phyloP scores from a whole-genome alignment of 2,797 vertebrate genomes.

The Triplophysa bombifrons region DNA sequence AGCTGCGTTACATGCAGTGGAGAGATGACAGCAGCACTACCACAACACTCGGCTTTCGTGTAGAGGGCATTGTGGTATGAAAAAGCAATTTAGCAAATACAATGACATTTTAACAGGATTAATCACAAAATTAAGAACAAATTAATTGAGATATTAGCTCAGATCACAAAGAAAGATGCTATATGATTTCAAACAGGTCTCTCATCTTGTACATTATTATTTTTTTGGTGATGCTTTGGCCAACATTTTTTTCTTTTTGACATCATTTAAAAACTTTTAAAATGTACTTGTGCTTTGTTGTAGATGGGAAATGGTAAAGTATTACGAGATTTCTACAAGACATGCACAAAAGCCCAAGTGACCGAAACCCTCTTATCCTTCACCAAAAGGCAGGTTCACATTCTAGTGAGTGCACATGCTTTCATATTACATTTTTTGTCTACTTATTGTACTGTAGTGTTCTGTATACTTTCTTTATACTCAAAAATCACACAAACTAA shows the following conservation, averaged over 20 bases:
- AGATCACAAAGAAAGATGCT: not conserved
- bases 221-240: not conserved
- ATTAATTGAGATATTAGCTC: not conserved
- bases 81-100: no score
- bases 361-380: slow-evolving; percentile 80
- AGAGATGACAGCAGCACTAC: slow-evolving; percentile 83
- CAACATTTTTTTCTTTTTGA: not conserved
- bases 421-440: not conserved
- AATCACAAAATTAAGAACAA: not conserved
- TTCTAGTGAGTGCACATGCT: slow-evolving; percentile 77
- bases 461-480: not conserved
- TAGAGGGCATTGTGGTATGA: slow-evolving; percentile 87
- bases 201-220: not conserved
- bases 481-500: not conserved
- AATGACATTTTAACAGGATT: not conserved
- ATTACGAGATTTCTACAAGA: slow-evolving; percentile 82
- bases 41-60: slow-evolving; percentile 82
- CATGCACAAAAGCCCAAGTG: slow-evolving; percentile 73
- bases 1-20: slow-evolving; percentile 90
- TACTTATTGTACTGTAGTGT: not conserved
- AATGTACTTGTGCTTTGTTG: slow-evolving; percentile 35
- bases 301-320: slow-evolving; percentile 72
- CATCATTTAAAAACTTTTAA: not conserved
- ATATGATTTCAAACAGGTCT: not conserved
- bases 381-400: slow-evolving; percentile 70